Evolutionary conservation across 2,888 invertebrate genomes (phyloP).

Genomic region (Troilus luridus): DNA sequence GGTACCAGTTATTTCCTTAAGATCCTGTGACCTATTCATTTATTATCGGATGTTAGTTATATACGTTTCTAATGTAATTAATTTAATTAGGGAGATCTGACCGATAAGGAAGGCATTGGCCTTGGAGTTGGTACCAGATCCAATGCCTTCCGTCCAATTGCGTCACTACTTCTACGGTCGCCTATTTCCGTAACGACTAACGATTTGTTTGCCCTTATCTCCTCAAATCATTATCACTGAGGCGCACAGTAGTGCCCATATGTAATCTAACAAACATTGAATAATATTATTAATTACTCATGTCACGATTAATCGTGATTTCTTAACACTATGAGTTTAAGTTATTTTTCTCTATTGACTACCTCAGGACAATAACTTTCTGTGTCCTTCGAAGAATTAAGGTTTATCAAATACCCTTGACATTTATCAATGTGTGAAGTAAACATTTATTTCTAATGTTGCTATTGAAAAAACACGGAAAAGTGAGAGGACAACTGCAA

Average conservation of each 20-base stretch:
- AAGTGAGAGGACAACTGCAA: background rate
- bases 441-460: background rate
- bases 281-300: background rate
- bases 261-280: background rate
- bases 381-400: background rate
- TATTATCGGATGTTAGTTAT: background rate
- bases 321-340: background rate
- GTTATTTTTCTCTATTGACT: background rate
- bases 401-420: background rate
- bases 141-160: background rate
- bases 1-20: background rate
- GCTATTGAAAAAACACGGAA: background rate
- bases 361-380: background rate
- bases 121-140: background rate
- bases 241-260: slow-evolving; percentile 16
- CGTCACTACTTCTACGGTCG: background rate
- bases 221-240: slow-evolving; percentile 1
- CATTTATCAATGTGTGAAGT: background rate
- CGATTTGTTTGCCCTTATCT: slow-evolving; percentile 34
- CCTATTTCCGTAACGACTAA: slow-evolving; percentile 17
- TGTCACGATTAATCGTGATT: slow-evolving; percentile 12
- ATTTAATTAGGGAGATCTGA: background rate
- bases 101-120: background rate
- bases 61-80: background rate
- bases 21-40: background rate